Evolutionary conservation across 1,140 invertebrate species (phyloP).

Genomic region (Maconellicoccus hirsutus): DNA sequence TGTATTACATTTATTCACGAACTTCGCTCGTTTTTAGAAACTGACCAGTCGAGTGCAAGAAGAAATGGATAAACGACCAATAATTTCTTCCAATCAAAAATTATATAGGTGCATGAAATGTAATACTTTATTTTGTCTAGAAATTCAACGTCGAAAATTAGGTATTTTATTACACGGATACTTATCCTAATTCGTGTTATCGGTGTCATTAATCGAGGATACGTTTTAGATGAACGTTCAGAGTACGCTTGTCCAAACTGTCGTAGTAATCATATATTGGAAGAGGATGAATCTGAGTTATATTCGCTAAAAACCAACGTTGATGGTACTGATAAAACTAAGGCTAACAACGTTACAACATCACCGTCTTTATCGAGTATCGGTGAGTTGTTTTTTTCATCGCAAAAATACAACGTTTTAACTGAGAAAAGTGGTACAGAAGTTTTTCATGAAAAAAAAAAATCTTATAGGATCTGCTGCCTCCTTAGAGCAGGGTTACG

Average conservation of each 20-base stretch:
- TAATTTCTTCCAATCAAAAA: conserved; percentile 40
- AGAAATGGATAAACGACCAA: conserved; percentile 39
- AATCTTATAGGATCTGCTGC: neutral
- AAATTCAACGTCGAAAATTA: conserved; percentile 21
- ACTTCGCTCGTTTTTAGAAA: conserved; percentile 35
- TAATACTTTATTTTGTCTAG: conserved; percentile 44
- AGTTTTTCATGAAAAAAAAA: no score
- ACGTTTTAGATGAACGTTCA: conserved; percentile 32
- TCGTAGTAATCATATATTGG: conserved; percentile 43
- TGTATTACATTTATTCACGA: neutral
- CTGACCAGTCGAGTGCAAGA: conserved; percentile 39
- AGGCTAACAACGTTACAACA: neutral
- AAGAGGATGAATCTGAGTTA: conserved; percentile 30
- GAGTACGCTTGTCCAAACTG: conserved; percentile 44
- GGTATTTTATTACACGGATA: no score
- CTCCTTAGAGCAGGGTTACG: neutral
- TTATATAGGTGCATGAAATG: conserved; percentile 51
- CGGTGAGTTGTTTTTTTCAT: neutral
- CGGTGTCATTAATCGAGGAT: neutral
- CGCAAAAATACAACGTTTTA: no score
- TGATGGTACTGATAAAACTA: neutral
- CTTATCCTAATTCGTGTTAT: neutral
- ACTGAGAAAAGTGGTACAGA: no score
- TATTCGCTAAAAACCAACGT: neutral
- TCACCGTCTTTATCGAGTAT: neutral